Percentiles rank a stretch among this genome's conserved stretches.
Conservation (phyloP, 2,797 vertebrate genomes). For the Lacerta bilineata region DNA sequence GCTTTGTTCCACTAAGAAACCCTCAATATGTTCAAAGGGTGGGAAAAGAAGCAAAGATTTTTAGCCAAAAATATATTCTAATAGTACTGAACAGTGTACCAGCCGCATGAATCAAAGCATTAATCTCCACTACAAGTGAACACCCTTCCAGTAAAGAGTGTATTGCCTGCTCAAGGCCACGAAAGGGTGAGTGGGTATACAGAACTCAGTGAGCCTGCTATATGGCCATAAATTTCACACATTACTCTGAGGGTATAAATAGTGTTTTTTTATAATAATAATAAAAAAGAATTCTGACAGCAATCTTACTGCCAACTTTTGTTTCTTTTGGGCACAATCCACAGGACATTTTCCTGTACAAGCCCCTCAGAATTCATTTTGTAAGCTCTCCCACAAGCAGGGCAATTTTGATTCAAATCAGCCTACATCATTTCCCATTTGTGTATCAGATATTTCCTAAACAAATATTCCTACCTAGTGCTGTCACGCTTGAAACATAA, state of each 20-base stretch:
- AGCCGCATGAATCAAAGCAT: constrained; percentile 38
- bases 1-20: constrained; percentile 7
- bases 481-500: neutral
- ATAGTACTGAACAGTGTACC: constrained; percentile 8
- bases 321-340: neutral
- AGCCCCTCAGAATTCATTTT: neutral
- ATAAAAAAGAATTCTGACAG: neutral
- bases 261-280: neutral
- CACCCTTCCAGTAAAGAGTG: neutral
- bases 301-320: neutral
- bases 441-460: neutral
- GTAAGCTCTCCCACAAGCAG: neutral
- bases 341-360: neutral
- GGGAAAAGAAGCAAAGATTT: neutral
- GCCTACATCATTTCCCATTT: constrained; percentile 12
- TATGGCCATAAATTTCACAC: neutral
- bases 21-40: constrained; percentile 11
- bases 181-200: neutral
- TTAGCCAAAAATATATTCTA: constrained; percentile 5
- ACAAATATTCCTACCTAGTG: neutral
- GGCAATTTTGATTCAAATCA: neutral
- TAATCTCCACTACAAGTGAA: constrained; percentile 15
- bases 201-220: neutral
- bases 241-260: neutral
- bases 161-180: neutral